phyloP scores from a whole-genome alignment of 1,140 invertebrate genomes.

The Pseudomyrmex flavicornis region DNA sequence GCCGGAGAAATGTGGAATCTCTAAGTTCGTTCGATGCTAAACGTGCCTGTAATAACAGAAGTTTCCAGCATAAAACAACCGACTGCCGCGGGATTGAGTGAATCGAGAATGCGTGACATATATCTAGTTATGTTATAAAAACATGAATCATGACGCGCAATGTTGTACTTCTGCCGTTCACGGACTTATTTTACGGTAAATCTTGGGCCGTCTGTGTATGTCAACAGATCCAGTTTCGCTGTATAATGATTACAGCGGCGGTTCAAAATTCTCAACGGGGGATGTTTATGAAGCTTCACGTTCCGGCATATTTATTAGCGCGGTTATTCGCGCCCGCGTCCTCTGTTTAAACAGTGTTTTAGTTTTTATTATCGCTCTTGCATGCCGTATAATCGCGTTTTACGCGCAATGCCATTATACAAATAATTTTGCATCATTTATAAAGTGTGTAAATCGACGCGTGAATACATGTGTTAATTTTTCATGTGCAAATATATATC shows the following conservation, averaged over 20 bases:
- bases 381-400: slow-evolving; percentile 17
- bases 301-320: slow-evolving; percentile 68
- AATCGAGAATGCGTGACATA: slow-evolving; percentile 4
- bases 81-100: slow-evolving; percentile 10
- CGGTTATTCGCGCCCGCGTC: slow-evolving; percentile 43
- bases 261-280: slow-evolving; percentile 43
- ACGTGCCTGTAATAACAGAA: slow-evolving; percentile 11
- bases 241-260: slow-evolving; percentile 59
- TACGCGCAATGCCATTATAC: neutral
- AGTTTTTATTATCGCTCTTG: slow-evolving; percentile 53
- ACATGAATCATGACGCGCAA: slow-evolving; percentile 1
- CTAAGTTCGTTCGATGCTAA: slow-evolving; percentile 3
- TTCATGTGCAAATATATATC: neutral
- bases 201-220: slow-evolving; percentile 33
- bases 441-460: slow-evolving; percentile 10
- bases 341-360: slow-evolving; percentile 50
- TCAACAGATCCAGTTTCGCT: slow-evolving; percentile 61
- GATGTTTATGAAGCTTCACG: slow-evolving; percentile 61
- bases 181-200: slow-evolving; percentile 51
- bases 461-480: slow-evolving; percentile 3
- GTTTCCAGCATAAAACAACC: neutral
- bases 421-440: slow-evolving; percentile 7
- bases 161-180: slow-evolving; percentile 25
- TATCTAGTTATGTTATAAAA: neutral
- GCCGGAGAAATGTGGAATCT: neutral